Percentiles rank a stretch among this genome's conserved stretches.
Evolutionary conservation across 2,797 vertebrate genomes (phyloP).

Genomic region (Mico argentatus): DNA sequence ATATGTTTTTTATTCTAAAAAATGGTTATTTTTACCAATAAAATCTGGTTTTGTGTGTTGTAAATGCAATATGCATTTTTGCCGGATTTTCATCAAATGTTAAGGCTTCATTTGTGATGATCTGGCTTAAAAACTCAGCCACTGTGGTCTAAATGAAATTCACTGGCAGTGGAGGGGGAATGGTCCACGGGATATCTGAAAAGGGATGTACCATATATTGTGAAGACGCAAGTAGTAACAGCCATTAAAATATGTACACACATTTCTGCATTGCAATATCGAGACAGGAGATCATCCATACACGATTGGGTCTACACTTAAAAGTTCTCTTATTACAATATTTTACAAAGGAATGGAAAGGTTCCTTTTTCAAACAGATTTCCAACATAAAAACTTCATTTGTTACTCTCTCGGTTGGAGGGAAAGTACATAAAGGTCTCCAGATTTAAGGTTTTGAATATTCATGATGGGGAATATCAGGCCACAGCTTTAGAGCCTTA

Average conservation of each 20-base stretch:
- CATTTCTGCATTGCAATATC: background rate
- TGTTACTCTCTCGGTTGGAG: background rate
- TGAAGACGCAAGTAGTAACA: background rate
- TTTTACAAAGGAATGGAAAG: background rate
- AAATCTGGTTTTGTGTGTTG: background rate
- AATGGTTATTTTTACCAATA: background rate
- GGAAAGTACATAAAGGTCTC: background rate
- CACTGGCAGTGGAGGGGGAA: too few species aligned
- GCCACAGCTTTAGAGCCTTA: background rate
- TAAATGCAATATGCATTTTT: background rate
- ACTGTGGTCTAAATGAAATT: background rate
- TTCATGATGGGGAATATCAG: background rate
- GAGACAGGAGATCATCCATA: background rate
- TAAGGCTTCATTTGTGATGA: background rate
- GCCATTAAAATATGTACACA: background rate
- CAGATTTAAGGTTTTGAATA: slow-evolving; percentile 12
- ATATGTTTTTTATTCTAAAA: background rate
- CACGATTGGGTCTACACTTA: background rate
- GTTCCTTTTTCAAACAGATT: background rate
- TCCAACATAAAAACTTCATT: background rate
- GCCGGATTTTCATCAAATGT: background rate
- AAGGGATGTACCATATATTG: background rate
- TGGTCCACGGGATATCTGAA: background rate
- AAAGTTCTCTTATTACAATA: background rate
- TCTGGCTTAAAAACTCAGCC: background rate